Base-by-base conservation (phyloP, 2,888 invertebrate genomes). In the Drosophila monieri region DNA sequence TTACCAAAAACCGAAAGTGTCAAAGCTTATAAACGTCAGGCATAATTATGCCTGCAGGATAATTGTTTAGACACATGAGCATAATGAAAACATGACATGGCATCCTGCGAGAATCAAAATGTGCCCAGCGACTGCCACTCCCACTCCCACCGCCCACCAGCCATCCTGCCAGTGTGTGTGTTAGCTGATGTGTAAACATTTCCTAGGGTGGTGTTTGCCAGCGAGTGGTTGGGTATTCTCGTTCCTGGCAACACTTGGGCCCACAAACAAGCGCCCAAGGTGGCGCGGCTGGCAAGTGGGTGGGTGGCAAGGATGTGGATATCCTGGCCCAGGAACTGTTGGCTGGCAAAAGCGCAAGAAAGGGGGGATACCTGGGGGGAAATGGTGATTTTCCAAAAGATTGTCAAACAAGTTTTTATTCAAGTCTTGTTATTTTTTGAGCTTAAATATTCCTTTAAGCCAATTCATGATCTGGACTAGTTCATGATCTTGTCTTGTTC, bases 41-140 rank as follows among this genome's bases (percentile, higher is more conserved):
- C 87, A 85, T 88, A 85, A 85, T 85, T 85, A 85, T 83, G 88
- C 81, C 88, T 86, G 77, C 79, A 84, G 87, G 85, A 86, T 85
- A 85, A 85, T 85, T 85, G 85, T 86, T 85, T 85, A 88, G 85
- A 88, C 85, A 88, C 88, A 85, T 85, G 88, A 85, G 85, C 85
- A 84, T 86, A 85, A 85, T 85, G 85, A 85, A 86, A 85, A 85
- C 85, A 85, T 85, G 85, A 85, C 85, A 86, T 73, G 76, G 75
- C 88, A 88, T 88, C 87, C 88, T 79, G 74, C 58, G 87, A 88
- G 85, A 85, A 86, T 88, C 85, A 84, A 83, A 76, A 73, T 54
- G 54, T 44, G 58, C 23, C 10, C 35, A 12, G 3, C 53, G 35
- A 15, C 14, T 9, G 3, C n/a, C 15, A 10, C 65, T 9, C 6